Conservation (phyloP, 2,113 vertebrate species). For the Aleadryas rufinucha region DNA sequence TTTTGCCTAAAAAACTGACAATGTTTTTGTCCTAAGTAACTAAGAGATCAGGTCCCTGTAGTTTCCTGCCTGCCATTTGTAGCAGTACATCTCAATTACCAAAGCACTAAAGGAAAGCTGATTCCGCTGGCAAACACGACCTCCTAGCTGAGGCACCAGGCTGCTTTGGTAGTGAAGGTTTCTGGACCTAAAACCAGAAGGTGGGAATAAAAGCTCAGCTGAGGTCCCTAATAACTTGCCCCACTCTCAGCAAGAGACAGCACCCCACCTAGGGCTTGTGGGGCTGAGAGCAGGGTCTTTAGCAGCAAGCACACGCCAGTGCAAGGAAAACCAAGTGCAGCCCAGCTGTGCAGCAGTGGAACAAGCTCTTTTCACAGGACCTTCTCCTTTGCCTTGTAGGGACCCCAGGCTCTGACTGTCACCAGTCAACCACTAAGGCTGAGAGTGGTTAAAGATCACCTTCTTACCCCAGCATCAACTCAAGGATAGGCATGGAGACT, state of each 20-base stretch:
- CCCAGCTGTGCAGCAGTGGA: neutral
- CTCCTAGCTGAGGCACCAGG: neutral
- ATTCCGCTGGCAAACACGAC: rapidly evolving
- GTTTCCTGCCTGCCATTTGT: neutral
- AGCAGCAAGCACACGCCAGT: neutral
- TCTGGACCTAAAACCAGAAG: neutral
- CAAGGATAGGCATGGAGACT: neutral
- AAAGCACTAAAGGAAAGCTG: neutral
- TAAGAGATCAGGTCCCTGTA: neutral
- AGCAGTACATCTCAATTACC: neutral
- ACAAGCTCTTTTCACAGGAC: neutral
- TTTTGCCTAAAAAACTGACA: neutral
- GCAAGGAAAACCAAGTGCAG: neutral
- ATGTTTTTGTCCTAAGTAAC: neutral
- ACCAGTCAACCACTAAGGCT: neutral
- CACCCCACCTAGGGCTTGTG: neutral
- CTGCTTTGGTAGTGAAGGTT: neutral
- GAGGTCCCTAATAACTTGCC: neutral
- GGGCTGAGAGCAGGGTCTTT: neutral
- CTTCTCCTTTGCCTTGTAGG: neutral
- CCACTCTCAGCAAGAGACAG: neutral
- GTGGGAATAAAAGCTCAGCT: neutral
- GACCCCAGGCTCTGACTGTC: neutral
- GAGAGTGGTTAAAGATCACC: neutral
- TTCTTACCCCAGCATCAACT: neutral